Conservation (phyloP, 2,113 vertebrate genomes). For the Pimephales promelas region DNA sequence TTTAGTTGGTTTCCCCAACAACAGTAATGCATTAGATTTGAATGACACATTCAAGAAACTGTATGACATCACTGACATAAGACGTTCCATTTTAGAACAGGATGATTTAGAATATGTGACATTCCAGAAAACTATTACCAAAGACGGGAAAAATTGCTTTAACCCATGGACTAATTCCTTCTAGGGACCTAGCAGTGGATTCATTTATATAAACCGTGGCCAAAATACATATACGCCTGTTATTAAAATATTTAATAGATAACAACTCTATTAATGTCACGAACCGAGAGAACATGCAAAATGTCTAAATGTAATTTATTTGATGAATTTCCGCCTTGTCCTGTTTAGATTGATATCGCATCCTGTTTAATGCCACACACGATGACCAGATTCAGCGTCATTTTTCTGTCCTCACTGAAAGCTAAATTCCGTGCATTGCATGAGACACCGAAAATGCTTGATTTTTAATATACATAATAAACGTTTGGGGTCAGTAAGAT, state of each 20-base stretch:
- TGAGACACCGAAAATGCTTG: neutral
- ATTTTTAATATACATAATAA: neutral
- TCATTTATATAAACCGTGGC: neutral
- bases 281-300: neutral
- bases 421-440: neutral
- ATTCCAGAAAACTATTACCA: neutral
- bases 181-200: neutral
- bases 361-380: constrained; percentile 56
- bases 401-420: neutral
- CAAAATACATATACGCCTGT: constrained; percentile 22
- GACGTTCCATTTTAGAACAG: neutral
- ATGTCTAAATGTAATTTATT: constrained; percentile 36
- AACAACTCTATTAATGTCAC: constrained; percentile 32
- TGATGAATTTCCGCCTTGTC: constrained; percentile 60
- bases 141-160: neutral
- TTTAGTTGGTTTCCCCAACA: neutral
- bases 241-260: neutral
- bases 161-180: neutral
- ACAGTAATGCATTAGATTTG: too few species aligned
- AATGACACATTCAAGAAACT: neutral
- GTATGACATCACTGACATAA: neutral
- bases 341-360: constrained; percentile 65
- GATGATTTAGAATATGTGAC: neutral
- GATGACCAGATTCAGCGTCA: neutral
- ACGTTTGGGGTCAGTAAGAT: neutral